phyloP scores from a whole-genome alignment of 2,797 vertebrate genomes.

The Sebastes itinus region DNA sequence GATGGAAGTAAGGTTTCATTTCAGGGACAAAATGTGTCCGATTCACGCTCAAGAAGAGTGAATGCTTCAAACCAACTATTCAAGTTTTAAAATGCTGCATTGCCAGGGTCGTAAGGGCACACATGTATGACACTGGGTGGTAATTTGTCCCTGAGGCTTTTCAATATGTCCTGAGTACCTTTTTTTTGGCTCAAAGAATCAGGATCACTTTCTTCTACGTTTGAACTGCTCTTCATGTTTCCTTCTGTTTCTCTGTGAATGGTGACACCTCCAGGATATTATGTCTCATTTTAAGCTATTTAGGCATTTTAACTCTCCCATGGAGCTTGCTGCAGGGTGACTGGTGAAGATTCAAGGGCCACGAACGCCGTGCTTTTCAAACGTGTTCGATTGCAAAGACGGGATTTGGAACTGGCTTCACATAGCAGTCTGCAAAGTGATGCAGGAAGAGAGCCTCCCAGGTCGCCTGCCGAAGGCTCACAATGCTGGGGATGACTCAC shows the following conservation, averaged over 20 bases:
- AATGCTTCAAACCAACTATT: background rate
- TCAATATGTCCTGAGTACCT: constrained; percentile 18
- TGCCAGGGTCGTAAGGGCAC: background rate
- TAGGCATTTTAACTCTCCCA: constrained; percentile 29
- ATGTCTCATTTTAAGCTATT: constrained; percentile 36
- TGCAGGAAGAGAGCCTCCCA: constrained; percentile 26
- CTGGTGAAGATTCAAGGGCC: constrained; percentile 20
- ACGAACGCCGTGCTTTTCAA: constrained; percentile 2
- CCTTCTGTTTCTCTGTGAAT: constrained; percentile 23
- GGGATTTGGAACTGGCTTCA: constrained; percentile 24
- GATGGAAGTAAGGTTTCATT: background rate
- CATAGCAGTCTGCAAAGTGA: background rate
- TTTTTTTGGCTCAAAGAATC: constrained; percentile 9
- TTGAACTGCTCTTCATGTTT: constrained; percentile 35
- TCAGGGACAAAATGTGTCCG: background rate
- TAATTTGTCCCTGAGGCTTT: constrained; percentile 30
- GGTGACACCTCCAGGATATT: constrained; percentile 49
- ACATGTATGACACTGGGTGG: background rate
- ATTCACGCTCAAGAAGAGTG: background rate
- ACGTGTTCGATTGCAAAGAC: constrained; percentile 8
- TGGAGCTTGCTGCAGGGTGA: constrained; percentile 17
- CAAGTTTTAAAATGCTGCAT: background rate
- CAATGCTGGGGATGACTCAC: constrained; percentile 40
- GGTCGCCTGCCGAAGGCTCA: constrained; percentile 30
- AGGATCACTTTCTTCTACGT: constrained; percentile 26